Base-by-base conservation (phyloP, 2,888 invertebrate species). In the Vandiemenella viatica region DNA sequence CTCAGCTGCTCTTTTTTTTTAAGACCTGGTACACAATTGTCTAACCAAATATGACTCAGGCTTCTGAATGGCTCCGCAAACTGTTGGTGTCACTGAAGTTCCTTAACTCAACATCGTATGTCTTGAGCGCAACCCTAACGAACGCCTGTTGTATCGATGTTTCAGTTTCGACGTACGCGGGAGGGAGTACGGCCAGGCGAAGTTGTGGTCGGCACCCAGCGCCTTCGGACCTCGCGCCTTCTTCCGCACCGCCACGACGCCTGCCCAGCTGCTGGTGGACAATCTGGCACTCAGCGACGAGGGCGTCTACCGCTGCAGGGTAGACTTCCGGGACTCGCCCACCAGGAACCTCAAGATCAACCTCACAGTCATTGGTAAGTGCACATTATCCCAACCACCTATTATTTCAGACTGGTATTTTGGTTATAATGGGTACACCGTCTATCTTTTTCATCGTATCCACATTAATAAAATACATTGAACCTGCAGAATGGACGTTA, bases 311-410 rank as follows among this genome's bases (percentile, higher is more conserved):
- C 70, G 82, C 53, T 83, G 83, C 66, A 70, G 83, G 50, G 82
- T 83, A 50, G 83, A 83, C 63, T 83, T 82, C 64, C 74, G 77
- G 50, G 79, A 81, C 62, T 80, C 81, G 8, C 81, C 80, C 41
- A 82, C 81, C 43, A 71, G 79, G 60, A 82, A 82, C 64, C 71
- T 78, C 55, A 79, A 80, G 66, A 80, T 83, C 63, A 82, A 80
- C 66, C 75, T 83, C 58, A 80, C 81, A 56, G 79, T 83, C 55
- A 80, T 83, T 56, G 77, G 80, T 80, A 68, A 76, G 79, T 72
- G 16, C n/a, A 2, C 8, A 17, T n/a, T 2, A 2, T 16, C 6
- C 15, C 17, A 38, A 13, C 15, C 32, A 3, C 2, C n/a, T n/a
- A n/a, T n/a, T n/a, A n/a, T n/a, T n/a, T n/a, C n/a, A n/a, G n/a